These are phyloP conservation scores for Spermophilus dauricus DNA, from an alignment of 2,113 vertebrate species.

Conservation along the genomic window DNA sequence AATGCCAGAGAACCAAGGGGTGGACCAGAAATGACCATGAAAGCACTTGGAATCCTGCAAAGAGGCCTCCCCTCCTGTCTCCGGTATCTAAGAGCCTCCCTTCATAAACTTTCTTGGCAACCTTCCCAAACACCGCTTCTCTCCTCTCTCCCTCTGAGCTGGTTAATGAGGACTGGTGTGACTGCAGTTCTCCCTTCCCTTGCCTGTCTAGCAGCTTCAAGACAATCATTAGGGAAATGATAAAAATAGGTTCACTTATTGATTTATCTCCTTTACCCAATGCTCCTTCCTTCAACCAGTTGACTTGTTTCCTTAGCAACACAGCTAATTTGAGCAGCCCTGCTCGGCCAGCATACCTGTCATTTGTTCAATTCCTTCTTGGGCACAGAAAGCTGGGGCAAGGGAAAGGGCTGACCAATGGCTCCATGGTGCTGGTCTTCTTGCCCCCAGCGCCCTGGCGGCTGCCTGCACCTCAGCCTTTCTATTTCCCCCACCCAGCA, in stretches of 20 bases:
- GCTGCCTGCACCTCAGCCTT: not conserved
- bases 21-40: not conserved
- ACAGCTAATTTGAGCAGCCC: conserved; percentile 72
- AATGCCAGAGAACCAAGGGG: not conserved
- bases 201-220: conserved; percentile 82
- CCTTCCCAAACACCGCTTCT: conserved; percentile 56
- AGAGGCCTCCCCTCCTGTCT: not conserved
- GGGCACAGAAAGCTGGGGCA: not conserved
- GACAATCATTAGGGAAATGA: conserved; percentile 88
- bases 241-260: conserved; percentile 91
- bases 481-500: not conserved
- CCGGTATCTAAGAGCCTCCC: conserved; percentile 44
- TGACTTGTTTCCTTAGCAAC: conserved; percentile 91
- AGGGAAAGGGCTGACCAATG: not conserved
- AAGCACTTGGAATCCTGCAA: not conserved
- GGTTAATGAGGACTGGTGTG: conserved; percentile 71
- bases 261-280: conserved; percentile 90
- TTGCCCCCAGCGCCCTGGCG: not conserved
- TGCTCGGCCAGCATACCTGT: conserved; percentile 83
- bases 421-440: not conserved
- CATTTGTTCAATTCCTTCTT: conserved; percentile 69
- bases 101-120: conserved; percentile 71
- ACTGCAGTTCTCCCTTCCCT: conserved; percentile 61
- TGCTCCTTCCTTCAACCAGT: conserved; percentile 84
- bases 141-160: conserved; percentile 61